These are phyloP conservation scores for Leptopilina myrica DNA, from an alignment of 2,888 invertebrate genomes.

Conservation along the genomic window DNA sequence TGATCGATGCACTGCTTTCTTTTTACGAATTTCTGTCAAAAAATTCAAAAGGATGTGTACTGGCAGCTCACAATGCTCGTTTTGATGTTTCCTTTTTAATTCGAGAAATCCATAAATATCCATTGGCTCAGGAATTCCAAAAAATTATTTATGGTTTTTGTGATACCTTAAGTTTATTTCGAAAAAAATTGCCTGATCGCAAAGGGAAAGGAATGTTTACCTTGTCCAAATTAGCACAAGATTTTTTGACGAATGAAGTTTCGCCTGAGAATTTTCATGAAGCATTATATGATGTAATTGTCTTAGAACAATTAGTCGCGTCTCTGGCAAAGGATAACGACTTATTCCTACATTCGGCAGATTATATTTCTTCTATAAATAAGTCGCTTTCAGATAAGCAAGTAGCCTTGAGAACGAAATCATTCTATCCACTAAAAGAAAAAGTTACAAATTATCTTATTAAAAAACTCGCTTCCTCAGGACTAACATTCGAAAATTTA, in stretches of 20 bases:
- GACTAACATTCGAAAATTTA: conserved; percentile 7
- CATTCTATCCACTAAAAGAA: background rate
- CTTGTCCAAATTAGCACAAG: conserved; percentile 44
- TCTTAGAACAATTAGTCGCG: background rate
- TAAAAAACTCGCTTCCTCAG: conserved; percentile 26
- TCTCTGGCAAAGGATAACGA: background rate
- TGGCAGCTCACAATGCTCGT: conserved; percentile 41
- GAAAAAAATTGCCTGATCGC: conserved; percentile 40
- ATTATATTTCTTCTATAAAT: background rate
- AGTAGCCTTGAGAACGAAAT: background rate
- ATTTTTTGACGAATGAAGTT: conserved; percentile 23
- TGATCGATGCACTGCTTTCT: conserved; percentile 15
- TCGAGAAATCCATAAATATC: conserved; percentile 41
- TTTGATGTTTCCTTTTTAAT: conserved; percentile 44
- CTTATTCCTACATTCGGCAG: background rate
- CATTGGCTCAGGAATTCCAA: conserved; percentile 38
- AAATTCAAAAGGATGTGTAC: conserved; percentile 17
- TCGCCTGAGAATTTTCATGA: conserved; percentile 15
- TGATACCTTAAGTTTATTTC: conserved; percentile 43
- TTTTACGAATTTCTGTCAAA: conserved; percentile 23
- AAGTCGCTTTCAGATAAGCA: conserved; percentile 1
- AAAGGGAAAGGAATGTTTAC: conserved; percentile 46
- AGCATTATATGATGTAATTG: conserved; percentile 12
- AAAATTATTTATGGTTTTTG: conserved; percentile 41
- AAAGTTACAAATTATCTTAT: conserved; percentile 6